Base-by-base conservation (phyloP, 2,888 invertebrate species). In the Andrena minutula region DNA sequence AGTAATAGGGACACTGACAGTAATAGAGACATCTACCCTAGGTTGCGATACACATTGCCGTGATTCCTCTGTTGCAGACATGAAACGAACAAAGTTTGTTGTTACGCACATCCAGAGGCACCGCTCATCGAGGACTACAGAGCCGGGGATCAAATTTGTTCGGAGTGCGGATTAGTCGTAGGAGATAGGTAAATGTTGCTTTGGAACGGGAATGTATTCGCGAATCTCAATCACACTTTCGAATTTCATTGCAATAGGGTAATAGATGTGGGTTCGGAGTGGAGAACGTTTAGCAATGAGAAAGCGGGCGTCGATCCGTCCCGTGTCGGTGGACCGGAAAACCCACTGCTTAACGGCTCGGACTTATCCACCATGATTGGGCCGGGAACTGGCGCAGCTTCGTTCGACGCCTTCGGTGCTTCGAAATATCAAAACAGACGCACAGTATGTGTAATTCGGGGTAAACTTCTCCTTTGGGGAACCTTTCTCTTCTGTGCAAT, bases 241-340 rank as follows among this genome's bases (percentile, higher is more conserved):
- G 0, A 49, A 64, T 76, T 61, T 63, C 93, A 2, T 30, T 7
- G 28, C 92, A 89, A 20, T 94, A 98, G 99, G 93, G 99, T 99
- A 0, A 99, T 99, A 86, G 99, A 99, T 94, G 99, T 99, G n/a
- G 99, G 99, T 49, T 99, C 99, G 3, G 99, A 99, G 94, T 99
- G 99, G 99, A 96, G 99, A 93, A 99, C 99, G 79, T 99, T 99
- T 94, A 99, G 99, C 92, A 99, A 99, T 94, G 99, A 99, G 93
- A 99, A 99, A 92, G 97, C 97, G 72, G 98, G 98, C 8, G 98
- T 98, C 0, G 99, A 99, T 94, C 99, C 99, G 4, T 99, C 99
- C 94, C 99, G 99, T 97, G 99, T 99, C 85, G 99, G 99, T 95
- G 99, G 99, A 0, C 98, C 99, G 0, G 99, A 99, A 95, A 99